phyloP scores from a whole-genome alignment of 92 coral and sea anemone genomes.

The Scolanthus callimorphus region DNA sequence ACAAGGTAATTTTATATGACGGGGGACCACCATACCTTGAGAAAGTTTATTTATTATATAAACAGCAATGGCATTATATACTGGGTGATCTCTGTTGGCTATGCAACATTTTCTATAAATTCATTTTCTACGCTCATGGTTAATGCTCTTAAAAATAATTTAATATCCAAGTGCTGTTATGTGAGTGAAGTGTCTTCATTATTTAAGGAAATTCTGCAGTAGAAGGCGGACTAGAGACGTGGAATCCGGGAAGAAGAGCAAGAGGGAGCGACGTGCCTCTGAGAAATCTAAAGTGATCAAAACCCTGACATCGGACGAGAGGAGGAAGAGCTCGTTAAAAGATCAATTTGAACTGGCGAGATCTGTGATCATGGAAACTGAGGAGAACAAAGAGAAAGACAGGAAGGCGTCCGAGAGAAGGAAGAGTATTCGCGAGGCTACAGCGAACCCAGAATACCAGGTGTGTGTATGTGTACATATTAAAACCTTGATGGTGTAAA shows the following conservation, averaged over 20 bases:
- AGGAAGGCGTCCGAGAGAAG: constrained; percentile 30
- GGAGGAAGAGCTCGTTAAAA: not conserved
- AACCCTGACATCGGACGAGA: constrained; percentile 9
- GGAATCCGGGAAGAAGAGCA: not conserved
- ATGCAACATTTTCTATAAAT: too few species aligned
- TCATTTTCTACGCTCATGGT: too few species aligned
- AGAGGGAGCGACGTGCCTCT: constrained; percentile 8
- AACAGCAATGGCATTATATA: too few species aligned
- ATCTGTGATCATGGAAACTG: constrained; percentile 9
- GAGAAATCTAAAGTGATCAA: constrained; percentile 18
- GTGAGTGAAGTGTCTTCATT: too few species aligned
- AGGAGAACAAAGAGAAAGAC: constrained; percentile 22
- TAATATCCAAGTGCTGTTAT: too few species aligned
- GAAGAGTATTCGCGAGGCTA: constrained; percentile 9
- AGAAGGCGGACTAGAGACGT: constrained; percentile 2
- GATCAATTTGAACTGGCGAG: constrained; percentile 14
- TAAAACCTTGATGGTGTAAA: too few species aligned
- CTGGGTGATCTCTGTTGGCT: too few species aligned
- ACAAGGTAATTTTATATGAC: too few species aligned
- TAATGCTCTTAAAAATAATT: too few species aligned
- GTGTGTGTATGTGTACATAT: too few species aligned
- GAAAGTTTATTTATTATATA: too few species aligned
- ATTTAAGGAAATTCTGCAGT: not conserved
- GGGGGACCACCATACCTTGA: too few species aligned
- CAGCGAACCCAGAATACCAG: constrained; percentile 16